These are phyloP conservation scores for Penaeus monodon DNA, from an alignment of 2,888 invertebrate genomes.

Conservation along the genomic window DNA sequence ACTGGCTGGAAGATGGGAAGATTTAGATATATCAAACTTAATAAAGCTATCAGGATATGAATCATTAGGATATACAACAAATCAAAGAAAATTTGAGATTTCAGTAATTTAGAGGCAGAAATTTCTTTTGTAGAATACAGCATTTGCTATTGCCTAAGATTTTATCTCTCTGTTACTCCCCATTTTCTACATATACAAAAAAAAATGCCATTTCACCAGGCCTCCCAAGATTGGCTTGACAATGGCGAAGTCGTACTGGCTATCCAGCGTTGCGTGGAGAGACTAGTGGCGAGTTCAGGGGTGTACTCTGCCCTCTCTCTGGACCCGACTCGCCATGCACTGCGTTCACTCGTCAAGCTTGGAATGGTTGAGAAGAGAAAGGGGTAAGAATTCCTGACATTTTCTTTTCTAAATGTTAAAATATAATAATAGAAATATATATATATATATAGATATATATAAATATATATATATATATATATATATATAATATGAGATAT, in stretches of 20 bases:
- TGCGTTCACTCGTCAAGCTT: slow-evolving; percentile 49
- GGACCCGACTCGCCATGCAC: slow-evolving; percentile 58
- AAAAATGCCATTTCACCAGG: neutral
- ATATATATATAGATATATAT: too few relatives aligned
- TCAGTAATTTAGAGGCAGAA: too few relatives aligned
- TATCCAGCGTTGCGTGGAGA: slow-evolving; percentile 34
- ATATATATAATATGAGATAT: too few relatives aligned
- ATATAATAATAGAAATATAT: too few relatives aligned
- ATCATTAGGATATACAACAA: too few relatives aligned
- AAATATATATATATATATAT: too few relatives aligned
- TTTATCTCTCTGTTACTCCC: neutral
- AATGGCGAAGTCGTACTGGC: slow-evolving; percentile 36
- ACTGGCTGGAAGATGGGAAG: too few relatives aligned
- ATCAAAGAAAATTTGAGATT: too few relatives aligned
- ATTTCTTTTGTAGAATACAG: too few relatives aligned
- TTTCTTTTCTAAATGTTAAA: too few relatives aligned
- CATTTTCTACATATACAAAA: neutral
- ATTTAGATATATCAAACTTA: too few relatives aligned
- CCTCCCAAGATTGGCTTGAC: slow-evolving; percentile 39
- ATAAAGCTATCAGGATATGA: too few relatives aligned
- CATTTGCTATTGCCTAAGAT: neutral
- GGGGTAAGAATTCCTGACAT: neutral
- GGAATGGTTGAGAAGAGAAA: slow-evolving; percentile 35
- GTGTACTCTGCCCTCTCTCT: slow-evolving; percentile 60
- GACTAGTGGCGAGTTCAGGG: neutral